phyloP scores from a whole-genome alignment of 2,797 vertebrate genomes.

The Carapus acus region DNA sequence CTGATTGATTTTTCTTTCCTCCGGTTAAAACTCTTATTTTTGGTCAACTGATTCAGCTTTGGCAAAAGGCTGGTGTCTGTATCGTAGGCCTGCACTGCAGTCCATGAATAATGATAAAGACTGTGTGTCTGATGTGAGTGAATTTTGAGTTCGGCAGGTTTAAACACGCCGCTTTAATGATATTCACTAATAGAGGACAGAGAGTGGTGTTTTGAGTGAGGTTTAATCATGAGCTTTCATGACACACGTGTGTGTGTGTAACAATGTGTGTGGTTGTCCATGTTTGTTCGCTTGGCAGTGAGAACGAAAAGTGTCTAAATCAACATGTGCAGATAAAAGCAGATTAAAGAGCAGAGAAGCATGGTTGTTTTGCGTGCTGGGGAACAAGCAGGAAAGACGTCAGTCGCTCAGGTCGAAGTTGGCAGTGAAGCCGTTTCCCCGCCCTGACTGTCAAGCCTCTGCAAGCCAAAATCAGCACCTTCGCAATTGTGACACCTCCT shows the following conservation, averaged over 20 bases:
- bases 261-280: slow-evolving; percentile 9
- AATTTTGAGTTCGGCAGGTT: slow-evolving; percentile 3
- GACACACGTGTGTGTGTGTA: too few species aligned
- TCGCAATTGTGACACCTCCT: neutral
- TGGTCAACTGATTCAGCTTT: slow-evolving; percentile 28
- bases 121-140: slow-evolving; percentile 17
- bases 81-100: slow-evolving; percentile 16
- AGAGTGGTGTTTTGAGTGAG: slow-evolving; percentile 5
- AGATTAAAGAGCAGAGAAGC: neutral
- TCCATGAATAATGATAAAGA: slow-evolving; percentile 26
- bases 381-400: neutral
- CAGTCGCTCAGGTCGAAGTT: slow-evolving; percentile 8
- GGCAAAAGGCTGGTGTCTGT: slow-evolving; percentile 33
- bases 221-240: slow-evolving; percentile 19
- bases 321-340: slow-evolving; percentile 1
- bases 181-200: slow-evolving; percentile 18
- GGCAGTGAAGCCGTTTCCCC: slow-evolving; percentile 4
- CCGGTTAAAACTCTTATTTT: slow-evolving; percentile 40
- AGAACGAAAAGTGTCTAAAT: slow-evolving; percentile 6
- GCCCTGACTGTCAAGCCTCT: neutral
- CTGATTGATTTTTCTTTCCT: slow-evolving; percentile 37
- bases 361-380: slow-evolving; percentile 2
- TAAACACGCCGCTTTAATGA: slow-evolving; percentile 24
- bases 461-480: slow-evolving; percentile 10
- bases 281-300: neutral